phyloP scores from a whole-genome alignment of 1,140 invertebrate genomes.

The Heliconius hewitsoni region DNA sequence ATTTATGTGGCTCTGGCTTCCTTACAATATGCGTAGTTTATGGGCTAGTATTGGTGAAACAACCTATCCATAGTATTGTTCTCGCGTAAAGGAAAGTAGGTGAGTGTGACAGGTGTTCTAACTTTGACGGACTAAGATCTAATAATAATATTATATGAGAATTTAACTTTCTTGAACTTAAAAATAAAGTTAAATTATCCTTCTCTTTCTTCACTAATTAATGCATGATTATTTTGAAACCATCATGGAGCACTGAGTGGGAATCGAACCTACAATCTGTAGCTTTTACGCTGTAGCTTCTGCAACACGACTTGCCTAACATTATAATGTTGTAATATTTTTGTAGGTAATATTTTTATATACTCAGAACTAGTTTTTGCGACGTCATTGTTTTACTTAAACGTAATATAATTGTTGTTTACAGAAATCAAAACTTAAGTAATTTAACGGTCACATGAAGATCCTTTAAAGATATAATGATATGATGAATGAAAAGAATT shows the following conservation, averaged over 20 bases:
- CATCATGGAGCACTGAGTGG: too few relatives aligned
- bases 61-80: constrained; percentile 24
- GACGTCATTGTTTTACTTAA: constrained; percentile 1
- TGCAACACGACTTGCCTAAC: too few relatives aligned
- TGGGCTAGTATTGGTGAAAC: constrained; percentile 15
- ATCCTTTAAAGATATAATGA: not conserved
- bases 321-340: not conserved
- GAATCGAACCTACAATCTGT: too few relatives aligned
- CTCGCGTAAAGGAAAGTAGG: constrained; percentile 15
- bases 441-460: not conserved
- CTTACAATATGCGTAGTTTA: constrained; percentile 19
- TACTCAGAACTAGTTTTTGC: not conserved
- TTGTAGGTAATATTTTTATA: not conserved
- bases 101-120: constrained; percentile 11
- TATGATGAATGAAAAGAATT: not conserved
- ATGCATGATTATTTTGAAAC: too few relatives aligned
- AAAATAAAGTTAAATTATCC: too few relatives aligned
- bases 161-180: not conserved
- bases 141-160: not conserved
- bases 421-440: not conserved
- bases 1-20: constrained; percentile 7
- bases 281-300: too few relatives aligned
- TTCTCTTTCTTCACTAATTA: too few relatives aligned
- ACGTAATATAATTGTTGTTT: not conserved
- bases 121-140: not conserved